Base-by-base conservation (phyloP, 1,140 invertebrate genomes). In the Macrotrachela quadricornifera region DNA sequence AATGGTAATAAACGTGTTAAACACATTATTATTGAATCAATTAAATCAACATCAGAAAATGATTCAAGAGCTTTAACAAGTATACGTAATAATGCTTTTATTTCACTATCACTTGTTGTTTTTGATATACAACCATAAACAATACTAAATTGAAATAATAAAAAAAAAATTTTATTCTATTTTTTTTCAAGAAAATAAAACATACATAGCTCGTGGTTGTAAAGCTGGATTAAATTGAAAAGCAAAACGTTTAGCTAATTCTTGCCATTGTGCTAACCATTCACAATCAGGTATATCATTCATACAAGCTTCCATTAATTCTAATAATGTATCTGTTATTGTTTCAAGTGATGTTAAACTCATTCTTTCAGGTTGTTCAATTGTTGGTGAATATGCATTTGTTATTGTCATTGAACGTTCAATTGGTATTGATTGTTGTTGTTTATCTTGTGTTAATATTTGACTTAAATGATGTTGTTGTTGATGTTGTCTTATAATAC, bases 121-220 rank as follows among this genome's bases (percentile, higher is more conserved):
- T 86, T 80, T 74, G 85, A 88, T 48, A 95, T 95, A 65, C 90
- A 94, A 13, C 90, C 90, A 68, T 87, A 94, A 4, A 95, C 90
- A 57, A 95, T 94, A 0, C 21, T 30, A 30, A n/a, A n/a, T n/a
- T n/a, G n/a, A 30, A 30, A 30, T 2, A 30, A 30, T 4, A 30
- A 30, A 8, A 30, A 30, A 30, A 30, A 30, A 30, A 30, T 30
- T 30, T n/a, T n/a, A n/a, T n/a, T n/a, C n/a, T n/a, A n/a, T n/a
- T n/a, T n/a, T n/a, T n/a, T n/a, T n/a, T n/a, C n/a, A 30, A 30
- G 21, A 30, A 30, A 30, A 30, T 8, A 30, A 30, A 30, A 30
- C 2, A 30, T 30, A 30, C 21, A 70, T 69, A 0, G 90, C 88
- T 55, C 90, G 71, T 0, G 90, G 88, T 63, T 96, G 90, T 2